phyloP scores from a whole-genome alignment of 1,140 invertebrate species.

The Ephestia elutella region DNA sequence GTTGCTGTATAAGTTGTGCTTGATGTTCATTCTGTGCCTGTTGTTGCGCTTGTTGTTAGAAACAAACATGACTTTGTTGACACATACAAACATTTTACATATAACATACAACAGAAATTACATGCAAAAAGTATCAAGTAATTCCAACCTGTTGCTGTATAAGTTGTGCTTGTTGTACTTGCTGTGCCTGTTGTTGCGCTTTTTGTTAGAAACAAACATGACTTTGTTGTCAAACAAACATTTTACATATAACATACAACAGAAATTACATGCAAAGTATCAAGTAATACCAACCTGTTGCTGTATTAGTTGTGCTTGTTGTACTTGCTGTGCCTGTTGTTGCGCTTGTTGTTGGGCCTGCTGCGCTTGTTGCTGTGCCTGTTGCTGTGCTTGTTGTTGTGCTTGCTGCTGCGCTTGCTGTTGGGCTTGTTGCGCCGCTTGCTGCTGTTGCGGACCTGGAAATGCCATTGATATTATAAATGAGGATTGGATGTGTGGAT shows the following conservation, averaged over 20 bases:
- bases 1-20: too few species aligned
- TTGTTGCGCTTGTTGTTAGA: constrained; percentile 40
- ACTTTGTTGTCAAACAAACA: too few species aligned
- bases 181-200: constrained; percentile 27
- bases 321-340: constrained; percentile 33
- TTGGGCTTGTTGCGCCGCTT: constrained; percentile 68
- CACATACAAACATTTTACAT: too few species aligned
- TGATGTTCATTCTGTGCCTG: constrained; percentile 30
- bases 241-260: too few species aligned
- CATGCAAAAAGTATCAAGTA: too few species aligned
- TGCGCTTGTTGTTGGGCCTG: constrained; percentile 36
- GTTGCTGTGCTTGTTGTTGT: constrained; percentile 44
- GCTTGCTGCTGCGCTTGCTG: constrained; percentile 55
- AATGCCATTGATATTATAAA: too few species aligned
- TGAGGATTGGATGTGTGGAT: too few species aligned
- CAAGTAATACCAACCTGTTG: too few species aligned
- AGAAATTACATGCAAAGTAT: too few species aligned
- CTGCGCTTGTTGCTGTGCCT: constrained; percentile 27
- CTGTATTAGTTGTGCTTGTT: constrained; percentile 21
- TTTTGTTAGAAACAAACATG: too few species aligned
- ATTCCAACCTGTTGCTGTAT: constrained; percentile 39
- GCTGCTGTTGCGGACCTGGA: constrained; percentile 59
- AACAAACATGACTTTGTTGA: too few species aligned
- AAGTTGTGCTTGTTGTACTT: constrained; percentile 41
- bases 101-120: too few species aligned